These are phyloP conservation scores for Muscicapa striata DNA, from an alignment of 2,797 vertebrate species.

Conservation along the genomic window DNA sequence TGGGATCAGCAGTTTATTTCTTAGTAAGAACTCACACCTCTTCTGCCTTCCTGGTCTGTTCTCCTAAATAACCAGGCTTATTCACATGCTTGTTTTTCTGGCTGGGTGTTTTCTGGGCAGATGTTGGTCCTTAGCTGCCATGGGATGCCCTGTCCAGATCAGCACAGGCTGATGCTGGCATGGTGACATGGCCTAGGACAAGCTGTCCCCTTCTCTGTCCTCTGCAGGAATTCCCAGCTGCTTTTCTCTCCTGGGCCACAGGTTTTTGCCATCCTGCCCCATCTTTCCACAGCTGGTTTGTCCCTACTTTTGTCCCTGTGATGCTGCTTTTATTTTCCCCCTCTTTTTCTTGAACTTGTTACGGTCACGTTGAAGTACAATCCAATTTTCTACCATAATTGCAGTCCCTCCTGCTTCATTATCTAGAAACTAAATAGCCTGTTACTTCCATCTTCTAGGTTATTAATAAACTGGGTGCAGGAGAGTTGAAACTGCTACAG, in stretches of 20 bases:
- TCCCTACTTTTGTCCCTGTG: background rate
- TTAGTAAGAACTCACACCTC: background rate
- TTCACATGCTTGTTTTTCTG: background rate
- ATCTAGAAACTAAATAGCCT: background rate
- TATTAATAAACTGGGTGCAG: background rate
- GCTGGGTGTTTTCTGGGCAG: background rate
- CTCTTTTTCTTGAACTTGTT: background rate
- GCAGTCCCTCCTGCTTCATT: background rate
- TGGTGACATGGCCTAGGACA: fast-evolving
- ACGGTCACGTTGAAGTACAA: background rate
- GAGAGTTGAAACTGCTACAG: background rate
- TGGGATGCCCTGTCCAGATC: background rate
- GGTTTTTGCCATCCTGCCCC: background rate
- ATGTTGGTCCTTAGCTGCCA: fast-evolving
- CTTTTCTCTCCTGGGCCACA: background rate
- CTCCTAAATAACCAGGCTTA: background rate
- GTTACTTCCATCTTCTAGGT: background rate
- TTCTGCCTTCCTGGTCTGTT: background rate
- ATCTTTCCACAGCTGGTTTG: background rate
- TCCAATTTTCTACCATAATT: background rate
- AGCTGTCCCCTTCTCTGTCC: background rate
- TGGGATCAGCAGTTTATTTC: background rate
- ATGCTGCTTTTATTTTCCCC: background rate
- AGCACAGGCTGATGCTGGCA: background rate
- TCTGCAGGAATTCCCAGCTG: background rate